These are phyloP conservation scores for Planococcus citri DNA, from an alignment of 1,140 invertebrate genomes.

Conservation along the genomic window DNA sequence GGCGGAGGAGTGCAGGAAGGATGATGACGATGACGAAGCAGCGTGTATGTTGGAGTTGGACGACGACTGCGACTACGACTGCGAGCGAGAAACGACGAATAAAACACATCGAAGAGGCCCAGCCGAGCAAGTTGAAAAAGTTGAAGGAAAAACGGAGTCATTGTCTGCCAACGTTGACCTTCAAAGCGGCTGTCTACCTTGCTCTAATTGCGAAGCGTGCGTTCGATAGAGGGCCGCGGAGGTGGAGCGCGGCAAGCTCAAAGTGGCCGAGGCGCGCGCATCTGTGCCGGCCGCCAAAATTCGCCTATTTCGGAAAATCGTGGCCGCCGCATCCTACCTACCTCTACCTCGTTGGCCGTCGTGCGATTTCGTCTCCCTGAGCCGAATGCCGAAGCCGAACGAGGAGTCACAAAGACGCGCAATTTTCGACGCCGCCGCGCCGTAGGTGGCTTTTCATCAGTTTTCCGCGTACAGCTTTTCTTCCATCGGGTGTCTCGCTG, in stretches of 20 bases:
- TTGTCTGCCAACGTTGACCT: conserved; percentile 18
- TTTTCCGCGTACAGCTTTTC: too few species aligned
- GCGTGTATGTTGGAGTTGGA: too few species aligned
- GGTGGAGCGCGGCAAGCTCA: not conserved
- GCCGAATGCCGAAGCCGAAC: not conserved
- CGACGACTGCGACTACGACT: too few species aligned
- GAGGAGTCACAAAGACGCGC: too few species aligned
- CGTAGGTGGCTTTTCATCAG: too few species aligned
- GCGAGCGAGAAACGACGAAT: too few species aligned
- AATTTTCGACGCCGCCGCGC: too few species aligned
- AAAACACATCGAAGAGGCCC: not conserved
- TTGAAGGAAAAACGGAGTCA: conserved; percentile 10
- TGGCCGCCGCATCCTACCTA: too few species aligned
- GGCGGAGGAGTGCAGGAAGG: too few species aligned
- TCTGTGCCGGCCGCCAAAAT: not conserved
- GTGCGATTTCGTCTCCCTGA: not conserved
- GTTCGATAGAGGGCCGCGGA: not conserved
- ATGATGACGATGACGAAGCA: too few species aligned
- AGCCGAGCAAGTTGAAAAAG: conserved; percentile 4
- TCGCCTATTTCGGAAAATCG: conserved; percentile 1
- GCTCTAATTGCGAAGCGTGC: conserved; percentile 12
- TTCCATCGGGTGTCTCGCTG: too few species aligned
- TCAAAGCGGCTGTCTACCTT: conserved; percentile 18
- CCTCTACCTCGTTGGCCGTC: too few species aligned
- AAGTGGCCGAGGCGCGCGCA: not conserved